Evolutionary conservation across 2,797 vertebrate genomes (phyloP), one percentile per base, ranked within the genome.

Genomic region (Benthosema pterotum): DNA sequence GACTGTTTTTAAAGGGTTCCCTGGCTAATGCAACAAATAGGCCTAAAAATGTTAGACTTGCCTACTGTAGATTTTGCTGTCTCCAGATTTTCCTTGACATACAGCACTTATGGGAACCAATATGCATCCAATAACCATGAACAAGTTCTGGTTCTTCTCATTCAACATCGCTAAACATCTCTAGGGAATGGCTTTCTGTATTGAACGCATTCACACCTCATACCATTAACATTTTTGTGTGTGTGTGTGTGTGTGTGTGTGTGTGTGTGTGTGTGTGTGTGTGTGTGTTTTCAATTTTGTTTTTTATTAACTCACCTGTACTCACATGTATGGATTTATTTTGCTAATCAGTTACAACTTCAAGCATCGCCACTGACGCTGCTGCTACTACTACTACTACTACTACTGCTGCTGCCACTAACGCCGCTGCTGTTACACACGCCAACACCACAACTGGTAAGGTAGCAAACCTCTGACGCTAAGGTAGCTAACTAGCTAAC

Each of bases 361-460:
- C 76, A 56, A 67, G 22, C 48, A 28, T 59, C 82, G 64, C 52
- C 75, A 69, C 7, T 76, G 63, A 57, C 16, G 16, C 79, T 65
- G 69, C 75, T 56, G 25, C 65, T 17, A 9, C 67, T 51, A 60
- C 38, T 47, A n/a, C 57, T 45, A 42, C 75, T 56, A 32, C 65
- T 17, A 9, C 67, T 51, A 60, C 38, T 47, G 16, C 57, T 45
- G 45, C 75, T 45, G 56, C 78, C 22, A 28, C 72, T 68, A 46
- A 74, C 52, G 63, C 64, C 72, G 74, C 74, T 22, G 52, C 38
- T 65, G 60, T 74, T 65, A 51, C 77, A 63, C 3, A 57, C 77
- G 65, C 42, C 72, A 82, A 61, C 15, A 17, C 69, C 6, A 11
- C 74, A 47, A 42, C 71, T 74, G 86, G 83, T 89, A 87, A 88